A percentile compares a stretch with the other conserved stretches of the same genome.
These are phyloP conservation scores for Malurus cyaneus DNA, from an alignment of 2,113 vertebrate genomes.

Conservation along the genomic window DNA sequence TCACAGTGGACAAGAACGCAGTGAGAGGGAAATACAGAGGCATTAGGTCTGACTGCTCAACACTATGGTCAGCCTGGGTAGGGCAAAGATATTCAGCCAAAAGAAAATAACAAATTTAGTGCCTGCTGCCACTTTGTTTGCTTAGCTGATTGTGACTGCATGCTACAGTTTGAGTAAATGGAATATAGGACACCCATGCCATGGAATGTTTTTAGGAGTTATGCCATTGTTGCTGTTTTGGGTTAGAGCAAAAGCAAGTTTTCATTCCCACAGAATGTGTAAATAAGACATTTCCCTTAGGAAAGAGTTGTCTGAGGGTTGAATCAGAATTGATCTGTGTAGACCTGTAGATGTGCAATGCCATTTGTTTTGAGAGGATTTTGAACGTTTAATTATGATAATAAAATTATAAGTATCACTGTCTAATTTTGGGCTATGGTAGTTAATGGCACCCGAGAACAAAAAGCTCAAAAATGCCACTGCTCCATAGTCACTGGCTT, in stretches of 20 bases:
- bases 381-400: not conserved
- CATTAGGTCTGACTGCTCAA: not conserved
- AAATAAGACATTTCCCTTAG: not conserved
- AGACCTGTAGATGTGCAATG: not conserved
- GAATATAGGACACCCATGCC: not conserved
- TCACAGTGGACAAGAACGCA: not conserved
- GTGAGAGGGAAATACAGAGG: not conserved
- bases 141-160: not conserved
- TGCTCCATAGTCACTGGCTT: not conserved
- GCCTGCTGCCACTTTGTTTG: not conserved
- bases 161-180: not conserved
- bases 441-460: not conserved
- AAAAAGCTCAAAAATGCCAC: not conserved
- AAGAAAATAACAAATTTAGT: not conserved
- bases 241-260: not conserved
- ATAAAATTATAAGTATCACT: not conserved
- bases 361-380: not conserved
- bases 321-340: not conserved
- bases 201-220: not conserved
- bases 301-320: not conserved
- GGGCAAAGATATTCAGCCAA: not conserved
- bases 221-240: rapidly evolving
- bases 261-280: not conserved
- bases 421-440: not conserved
- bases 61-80: not conserved